A percentile compares a stretch with the other conserved stretches of the same genome.
Conservation (phyloP, 2,797 vertebrate species). For the Sciurus carolinensis region DNA sequence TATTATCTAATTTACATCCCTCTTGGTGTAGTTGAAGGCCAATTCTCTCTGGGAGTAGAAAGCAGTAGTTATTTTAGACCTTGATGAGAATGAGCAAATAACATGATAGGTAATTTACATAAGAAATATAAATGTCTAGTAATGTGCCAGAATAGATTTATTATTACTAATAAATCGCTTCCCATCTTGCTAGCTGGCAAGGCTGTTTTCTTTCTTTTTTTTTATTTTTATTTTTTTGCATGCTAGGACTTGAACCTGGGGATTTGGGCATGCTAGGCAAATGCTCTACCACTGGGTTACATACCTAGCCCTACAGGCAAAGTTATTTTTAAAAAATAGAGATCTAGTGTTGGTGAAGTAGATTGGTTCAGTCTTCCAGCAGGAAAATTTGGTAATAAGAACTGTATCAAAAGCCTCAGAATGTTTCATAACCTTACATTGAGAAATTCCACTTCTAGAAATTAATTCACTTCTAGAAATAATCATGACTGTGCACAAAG, state of each 20-base stretch:
- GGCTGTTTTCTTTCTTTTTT: too few species aligned
- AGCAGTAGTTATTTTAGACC: neutral
- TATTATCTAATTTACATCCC: neutral
- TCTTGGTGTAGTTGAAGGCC: neutral
- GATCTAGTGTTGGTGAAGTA: conserved; percentile 40
- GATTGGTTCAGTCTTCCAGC: conserved; percentile 31
- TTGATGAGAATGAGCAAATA: neutral
- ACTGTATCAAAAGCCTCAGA: conserved; percentile 73
- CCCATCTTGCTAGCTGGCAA: neutral
- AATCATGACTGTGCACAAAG: conserved; percentile 55
- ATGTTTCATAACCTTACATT: conserved; percentile 63
- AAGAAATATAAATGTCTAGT: conserved; percentile 47
- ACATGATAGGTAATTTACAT: conserved; percentile 26
- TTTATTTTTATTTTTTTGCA: too few species aligned
- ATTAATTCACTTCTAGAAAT: conserved; percentile 74
- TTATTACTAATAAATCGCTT: conserved; percentile 8
- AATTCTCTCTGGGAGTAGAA: neutral
- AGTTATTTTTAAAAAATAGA: neutral
- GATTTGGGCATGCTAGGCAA: too few species aligned
- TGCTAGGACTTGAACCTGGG: too few species aligned
- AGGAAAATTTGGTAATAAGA: conserved; percentile 70
- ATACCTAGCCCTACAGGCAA: neutral
- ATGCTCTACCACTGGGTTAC: too few species aligned
- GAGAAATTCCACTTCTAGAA: conserved; percentile 74
- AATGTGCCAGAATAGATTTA: neutral